Percentiles rank a stretch among this genome's conserved stretches.
phyloP scores from a whole-genome alignment of 2,888 invertebrate species.

The Pristionchus entomophagus region DNA sequence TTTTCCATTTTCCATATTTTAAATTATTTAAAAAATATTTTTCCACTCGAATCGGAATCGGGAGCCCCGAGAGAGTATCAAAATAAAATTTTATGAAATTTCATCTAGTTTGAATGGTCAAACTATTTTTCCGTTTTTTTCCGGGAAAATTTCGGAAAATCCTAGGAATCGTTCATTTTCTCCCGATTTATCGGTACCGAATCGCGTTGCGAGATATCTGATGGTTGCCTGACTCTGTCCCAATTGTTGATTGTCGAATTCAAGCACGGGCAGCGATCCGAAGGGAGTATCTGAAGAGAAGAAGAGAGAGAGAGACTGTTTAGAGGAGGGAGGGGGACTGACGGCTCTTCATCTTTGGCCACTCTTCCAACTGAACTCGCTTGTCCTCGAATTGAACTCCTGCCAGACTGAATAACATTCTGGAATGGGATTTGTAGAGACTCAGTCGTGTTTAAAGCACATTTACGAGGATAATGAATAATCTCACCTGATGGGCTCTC shows the following conservation, averaged over 20 bases:
- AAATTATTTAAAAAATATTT: too few species aligned
- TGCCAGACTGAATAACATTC: background rate
- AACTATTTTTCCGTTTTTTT: too few species aligned
- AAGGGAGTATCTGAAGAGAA: background rate
- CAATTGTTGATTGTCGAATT: conserved; percentile 2
- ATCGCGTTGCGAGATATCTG: conserved; percentile 19
- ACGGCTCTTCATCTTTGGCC: background rate
- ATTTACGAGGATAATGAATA: background rate
- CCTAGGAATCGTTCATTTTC: too few species aligned
- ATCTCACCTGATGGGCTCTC: conserved; percentile 14
- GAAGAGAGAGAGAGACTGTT: background rate
- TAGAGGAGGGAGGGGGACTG: background rate
- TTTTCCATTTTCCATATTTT: too few species aligned
- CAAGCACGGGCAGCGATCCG: background rate
- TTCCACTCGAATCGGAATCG: too few species aligned
- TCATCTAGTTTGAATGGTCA: too few species aligned
- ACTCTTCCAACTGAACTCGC: conserved; percentile 13
- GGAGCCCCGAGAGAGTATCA: too few species aligned
- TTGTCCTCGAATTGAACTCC: conserved; percentile 23
- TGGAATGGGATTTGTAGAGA: background rate
- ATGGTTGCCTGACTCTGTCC: conserved; percentile 31
- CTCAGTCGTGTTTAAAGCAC: background rate
- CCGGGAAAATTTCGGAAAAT: too few species aligned
- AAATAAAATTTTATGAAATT: too few species aligned
- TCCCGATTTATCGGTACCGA: too few species aligned